These are phyloP conservation scores for Scomber japonicus DNA, from an alignment of 2,113 vertebrate species.

Conservation along the genomic window DNA sequence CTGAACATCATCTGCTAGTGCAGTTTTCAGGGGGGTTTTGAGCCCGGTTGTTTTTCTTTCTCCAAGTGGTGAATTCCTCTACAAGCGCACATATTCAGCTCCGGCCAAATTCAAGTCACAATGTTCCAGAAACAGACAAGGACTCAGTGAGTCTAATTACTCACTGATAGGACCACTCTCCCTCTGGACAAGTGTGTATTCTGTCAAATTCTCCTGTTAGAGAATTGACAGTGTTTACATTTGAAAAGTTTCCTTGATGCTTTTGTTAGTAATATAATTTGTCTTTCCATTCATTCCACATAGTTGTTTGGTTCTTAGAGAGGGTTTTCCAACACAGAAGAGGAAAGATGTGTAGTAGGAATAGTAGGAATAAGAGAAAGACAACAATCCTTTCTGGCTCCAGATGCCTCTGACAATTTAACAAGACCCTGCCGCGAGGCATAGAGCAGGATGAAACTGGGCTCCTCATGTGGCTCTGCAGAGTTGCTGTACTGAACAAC, in stretches of 20 bases:
- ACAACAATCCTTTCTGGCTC: not conserved
- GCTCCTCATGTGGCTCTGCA: slow-evolving; percentile 36
- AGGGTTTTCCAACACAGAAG: not conserved
- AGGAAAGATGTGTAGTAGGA: not conserved
- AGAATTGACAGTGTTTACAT: not conserved
- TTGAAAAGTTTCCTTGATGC: slow-evolving; percentile 7
- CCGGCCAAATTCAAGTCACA: slow-evolving; percentile 68
- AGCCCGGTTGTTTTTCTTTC: slow-evolving; percentile 36
- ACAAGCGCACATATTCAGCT: slow-evolving; percentile 52
- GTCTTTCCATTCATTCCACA: not conserved
- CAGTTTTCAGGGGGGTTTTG: slow-evolving; percentile 15
- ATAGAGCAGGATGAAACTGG: slow-evolving; percentile 24
- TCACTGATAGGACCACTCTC: slow-evolving; percentile 26
- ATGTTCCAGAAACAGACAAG: slow-evolving; percentile 52
- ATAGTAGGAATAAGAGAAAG: not conserved
- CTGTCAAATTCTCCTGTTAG: not conserved
- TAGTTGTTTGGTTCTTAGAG: not conserved
- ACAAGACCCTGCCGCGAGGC: slow-evolving; percentile 15
- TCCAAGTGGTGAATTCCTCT: slow-evolving; percentile 48
- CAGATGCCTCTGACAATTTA: slow-evolving; percentile 14
- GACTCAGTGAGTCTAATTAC: slow-evolving; percentile 33
- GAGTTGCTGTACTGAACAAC: slow-evolving; percentile 42
- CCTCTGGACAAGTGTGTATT: slow-evolving; percentile 3
- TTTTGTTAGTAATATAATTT: not conserved
- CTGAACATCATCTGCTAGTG: not conserved